A percentile compares a stretch with the other conserved stretches of the same genome.
phyloP scores from a whole-genome alignment of 2,888 invertebrate genomes.

The Helleia helle region DNA sequence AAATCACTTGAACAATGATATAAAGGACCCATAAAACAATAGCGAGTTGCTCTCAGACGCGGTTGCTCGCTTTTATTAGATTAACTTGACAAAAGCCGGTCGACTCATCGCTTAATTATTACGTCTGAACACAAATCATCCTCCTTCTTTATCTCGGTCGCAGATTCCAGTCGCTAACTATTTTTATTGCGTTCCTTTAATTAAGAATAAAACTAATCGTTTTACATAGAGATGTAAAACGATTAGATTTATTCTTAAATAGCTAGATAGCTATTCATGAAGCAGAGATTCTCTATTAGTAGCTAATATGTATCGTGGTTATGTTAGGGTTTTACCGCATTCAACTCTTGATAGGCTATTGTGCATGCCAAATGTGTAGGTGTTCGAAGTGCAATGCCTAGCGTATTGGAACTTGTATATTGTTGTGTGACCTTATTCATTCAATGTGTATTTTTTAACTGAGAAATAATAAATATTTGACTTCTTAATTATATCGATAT shows the following conservation, averaged over 20 bases:
- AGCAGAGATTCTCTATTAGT: too few species aligned
- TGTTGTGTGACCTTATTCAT: slow-evolving; percentile 31
- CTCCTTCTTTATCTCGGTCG: slow-evolving; percentile 21
- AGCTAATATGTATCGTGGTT: too few species aligned
- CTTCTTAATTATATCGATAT: too few species aligned
- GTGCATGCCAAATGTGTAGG: slow-evolving; percentile 1
- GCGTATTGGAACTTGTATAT: slow-evolving; percentile 6
- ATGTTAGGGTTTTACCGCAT: too few species aligned
- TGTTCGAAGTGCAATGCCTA: not conserved
- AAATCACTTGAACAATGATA: slow-evolving; percentile 2
- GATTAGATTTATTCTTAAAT: too few species aligned
- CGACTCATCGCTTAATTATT: slow-evolving; percentile 34
- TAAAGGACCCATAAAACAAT: slow-evolving; percentile 7
- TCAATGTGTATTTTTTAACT: slow-evolving; percentile 43
- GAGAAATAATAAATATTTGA: too few species aligned
- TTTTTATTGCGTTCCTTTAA: slow-evolving; percentile 10
- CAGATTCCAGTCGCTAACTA: slow-evolving; percentile 9
- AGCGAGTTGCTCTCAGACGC: slow-evolving; percentile 8
- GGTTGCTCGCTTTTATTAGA: slow-evolving; percentile 32
- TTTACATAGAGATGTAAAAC: too few species aligned
- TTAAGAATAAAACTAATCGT: slow-evolving; percentile 8
- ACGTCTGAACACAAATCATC: slow-evolving; percentile 23
- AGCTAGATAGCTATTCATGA: not conserved
- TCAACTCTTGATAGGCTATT: slow-evolving; percentile 5
- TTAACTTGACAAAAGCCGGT: slow-evolving; percentile 49